Conservation (phyloP, 2,888 invertebrate genomes). For the Frankliniella fusca region DNA sequence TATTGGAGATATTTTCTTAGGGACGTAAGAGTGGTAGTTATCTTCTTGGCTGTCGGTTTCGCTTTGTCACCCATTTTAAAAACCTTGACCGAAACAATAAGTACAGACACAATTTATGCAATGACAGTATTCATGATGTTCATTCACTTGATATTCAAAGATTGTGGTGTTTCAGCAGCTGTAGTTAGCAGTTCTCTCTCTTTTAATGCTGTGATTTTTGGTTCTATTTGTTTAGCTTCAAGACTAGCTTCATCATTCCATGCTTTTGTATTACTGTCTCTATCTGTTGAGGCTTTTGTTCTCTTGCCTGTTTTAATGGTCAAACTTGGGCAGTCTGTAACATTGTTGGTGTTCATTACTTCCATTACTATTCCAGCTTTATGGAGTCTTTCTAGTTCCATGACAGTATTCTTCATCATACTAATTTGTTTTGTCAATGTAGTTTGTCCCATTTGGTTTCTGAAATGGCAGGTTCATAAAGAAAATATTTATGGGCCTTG, state of each 20-base stretch:
- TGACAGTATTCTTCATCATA: constrained; percentile 44
- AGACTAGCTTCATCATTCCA: constrained; percentile 78
- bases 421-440: constrained; percentile 57
- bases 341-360: constrained; percentile 54
- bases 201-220: constrained; percentile 91
- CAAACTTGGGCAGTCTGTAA: constrained; percentile 56
- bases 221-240: constrained; percentile 91
- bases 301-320: constrained; percentile 76
- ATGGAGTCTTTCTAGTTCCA: constrained; percentile 34
- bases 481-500: constrained; percentile 95
- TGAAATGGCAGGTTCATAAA: constrained; percentile 71
- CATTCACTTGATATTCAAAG: constrained; percentile 84
- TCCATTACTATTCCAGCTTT: constrained; percentile 50
- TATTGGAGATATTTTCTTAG: constrained; percentile 46
- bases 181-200: constrained; percentile 89
- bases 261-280: constrained; percentile 84
- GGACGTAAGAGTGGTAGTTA: constrained; percentile 71
- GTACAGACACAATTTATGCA: constrained; percentile 95
- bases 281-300: constrained; percentile 84
- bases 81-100: constrained; percentile 92
- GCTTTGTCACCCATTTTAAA: constrained; percentile 86
- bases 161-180: constrained; percentile 83
- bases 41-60: constrained; percentile 82
- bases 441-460: constrained; percentile 71
- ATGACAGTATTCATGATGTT: constrained; percentile 84